phyloP scores from a whole-genome alignment of 1,140 invertebrate species.

The Pseudomyrmex flavicornis region DNA sequence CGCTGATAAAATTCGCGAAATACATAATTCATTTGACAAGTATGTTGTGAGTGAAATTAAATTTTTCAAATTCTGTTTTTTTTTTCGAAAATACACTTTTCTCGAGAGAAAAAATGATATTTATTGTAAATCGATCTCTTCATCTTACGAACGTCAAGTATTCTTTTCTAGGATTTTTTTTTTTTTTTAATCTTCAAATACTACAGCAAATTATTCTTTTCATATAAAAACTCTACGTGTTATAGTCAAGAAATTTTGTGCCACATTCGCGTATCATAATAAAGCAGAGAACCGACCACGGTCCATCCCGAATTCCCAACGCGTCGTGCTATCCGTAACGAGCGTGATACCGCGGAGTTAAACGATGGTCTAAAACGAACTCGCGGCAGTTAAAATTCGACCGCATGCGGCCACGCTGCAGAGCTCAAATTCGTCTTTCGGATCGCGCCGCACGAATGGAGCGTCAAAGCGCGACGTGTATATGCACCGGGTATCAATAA shows the following conservation, averaged over 20 bases:
- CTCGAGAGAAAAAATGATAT: no score
- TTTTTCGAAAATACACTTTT: no score
- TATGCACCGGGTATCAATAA: slow-evolving; percentile 25
- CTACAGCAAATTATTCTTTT: no score
- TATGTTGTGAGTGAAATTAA: no score
- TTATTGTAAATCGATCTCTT: no score
- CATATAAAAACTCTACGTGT: no score
- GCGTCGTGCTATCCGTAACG: slow-evolving; percentile 21
- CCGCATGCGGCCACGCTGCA: slow-evolving; percentile 44
- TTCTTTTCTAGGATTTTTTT: background rate
- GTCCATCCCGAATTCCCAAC: slow-evolving; percentile 27
- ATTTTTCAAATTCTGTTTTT: no score
- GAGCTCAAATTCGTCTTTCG: slow-evolving; percentile 49
- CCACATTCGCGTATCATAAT: slow-evolving; percentile 12
- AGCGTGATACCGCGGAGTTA: slow-evolving; percentile 32
- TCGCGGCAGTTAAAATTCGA: slow-evolving; percentile 56
- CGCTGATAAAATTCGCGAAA: background rate
- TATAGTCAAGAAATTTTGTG: background rate
- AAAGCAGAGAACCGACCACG: slow-evolving; percentile 12
- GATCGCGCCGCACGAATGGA: slow-evolving; percentile 51
- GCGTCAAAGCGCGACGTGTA: slow-evolving; percentile 40
- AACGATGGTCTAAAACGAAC: slow-evolving; percentile 41
- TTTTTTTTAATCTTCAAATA: no score
- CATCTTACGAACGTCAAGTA: no score
- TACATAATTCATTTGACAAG: no score